Evolutionary conservation across 1,140 invertebrate species (phyloP).

Genomic region (Galleria mellonella): DNA sequence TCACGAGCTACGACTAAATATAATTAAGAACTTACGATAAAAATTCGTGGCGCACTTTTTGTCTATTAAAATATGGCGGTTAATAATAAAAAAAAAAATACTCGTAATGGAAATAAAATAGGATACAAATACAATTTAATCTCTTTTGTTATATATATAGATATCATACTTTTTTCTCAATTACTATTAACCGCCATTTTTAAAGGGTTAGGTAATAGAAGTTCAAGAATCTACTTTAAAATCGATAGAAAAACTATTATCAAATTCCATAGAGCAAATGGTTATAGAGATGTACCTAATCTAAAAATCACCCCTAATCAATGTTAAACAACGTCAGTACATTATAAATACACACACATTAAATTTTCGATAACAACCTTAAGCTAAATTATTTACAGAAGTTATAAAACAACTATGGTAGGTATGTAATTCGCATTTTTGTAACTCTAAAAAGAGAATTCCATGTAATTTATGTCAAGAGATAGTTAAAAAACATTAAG

Average conservation of each 20-base stretch:
- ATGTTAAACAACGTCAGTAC: slow-evolving; percentile 19
- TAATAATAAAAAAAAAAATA: neutral
- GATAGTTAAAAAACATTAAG: neutral
- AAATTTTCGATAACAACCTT: slow-evolving; percentile 53
- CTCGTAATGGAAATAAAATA: too few relatives aligned
- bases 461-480: too few relatives aligned
- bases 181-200: slow-evolving; percentile 9
- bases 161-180: neutral
- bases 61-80: slow-evolving; percentile 20
- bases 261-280: slow-evolving; percentile 33
- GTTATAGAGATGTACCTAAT: slow-evolving; percentile 25
- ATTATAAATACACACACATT: slow-evolving; percentile 41
- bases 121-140: too few relatives aligned
- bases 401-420: neutral
- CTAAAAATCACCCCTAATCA: slow-evolving; percentile 24
- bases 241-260: slow-evolving; percentile 27
- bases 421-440: neutral
- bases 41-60: slow-evolving; percentile 63
- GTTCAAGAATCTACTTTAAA: slow-evolving; percentile 21
- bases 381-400: slow-evolving; percentile 48
- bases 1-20: slow-evolving; percentile 55
- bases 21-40: slow-evolving; percentile 46
- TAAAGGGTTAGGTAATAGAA: neutral
- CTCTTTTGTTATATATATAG: neutral
- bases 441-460: neutral